A percentile compares a stretch with the other conserved stretches of the same genome.
Conservation (phyloP, 2,113 vertebrate species). For the Apeltes quadracus region DNA sequence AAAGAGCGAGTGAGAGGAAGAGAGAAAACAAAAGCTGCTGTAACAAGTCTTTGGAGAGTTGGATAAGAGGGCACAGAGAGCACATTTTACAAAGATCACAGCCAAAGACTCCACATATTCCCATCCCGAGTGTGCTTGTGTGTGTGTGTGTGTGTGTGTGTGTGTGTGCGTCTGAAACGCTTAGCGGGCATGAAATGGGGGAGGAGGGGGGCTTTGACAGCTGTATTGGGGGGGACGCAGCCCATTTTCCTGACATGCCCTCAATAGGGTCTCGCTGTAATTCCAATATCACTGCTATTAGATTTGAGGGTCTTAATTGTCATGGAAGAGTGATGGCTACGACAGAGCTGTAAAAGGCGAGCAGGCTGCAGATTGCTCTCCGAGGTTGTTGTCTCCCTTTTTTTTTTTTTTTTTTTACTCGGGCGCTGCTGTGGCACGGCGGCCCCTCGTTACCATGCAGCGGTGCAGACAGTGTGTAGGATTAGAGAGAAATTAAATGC, state of each 20-base stretch:
- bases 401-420: conserved; percentile 32
- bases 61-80: conserved; percentile 75
- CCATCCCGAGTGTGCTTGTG: conserved; percentile 46
- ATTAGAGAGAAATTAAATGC: conserved; percentile 86
- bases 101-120: conserved; percentile 69
- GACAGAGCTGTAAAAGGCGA: conserved; percentile 72
- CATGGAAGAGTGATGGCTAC: conserved; percentile 81
- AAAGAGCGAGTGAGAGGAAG: conserved; percentile 61
- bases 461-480: conserved; percentile 66
- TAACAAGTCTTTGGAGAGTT: conserved; percentile 79
- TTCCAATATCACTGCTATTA: conserved; percentile 83
- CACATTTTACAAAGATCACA: conserved; percentile 73
- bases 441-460: conserved; percentile 75
- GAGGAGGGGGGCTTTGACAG: conserved; percentile 69
- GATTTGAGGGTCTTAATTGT: conserved; percentile 85
- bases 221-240: conserved; percentile 70
- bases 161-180: conserved; percentile 54
- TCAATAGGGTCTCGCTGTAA: conserved; percentile 73
- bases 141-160: conserved; percentile 37
- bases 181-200: conserved; percentile 51
- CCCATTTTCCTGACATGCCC: conserved; percentile 62
- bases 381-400: conserved; percentile 28
- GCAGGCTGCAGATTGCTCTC: conserved; percentile 70
- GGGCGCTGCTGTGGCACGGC: conserved; percentile 36
- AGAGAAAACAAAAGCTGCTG: conserved; percentile 77